Percentiles rank a stretch among this genome's conserved stretches.
phyloP scores from a whole-genome alignment of 2,888 invertebrate species.

The Eilema griseolum region DNA sequence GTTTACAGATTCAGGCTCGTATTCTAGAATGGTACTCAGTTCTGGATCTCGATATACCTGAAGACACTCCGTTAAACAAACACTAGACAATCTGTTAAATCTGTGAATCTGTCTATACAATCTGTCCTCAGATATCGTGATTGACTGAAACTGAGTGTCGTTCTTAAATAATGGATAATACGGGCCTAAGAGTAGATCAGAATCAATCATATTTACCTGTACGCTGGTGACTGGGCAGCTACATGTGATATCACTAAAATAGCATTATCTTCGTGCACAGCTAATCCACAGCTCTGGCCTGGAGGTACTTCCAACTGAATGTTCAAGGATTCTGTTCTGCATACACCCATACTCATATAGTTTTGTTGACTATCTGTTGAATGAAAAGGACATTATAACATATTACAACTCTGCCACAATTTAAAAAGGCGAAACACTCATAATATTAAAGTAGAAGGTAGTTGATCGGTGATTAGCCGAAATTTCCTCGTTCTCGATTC shows the following conservation, averaged over 20 bases:
- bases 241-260: conserved; percentile 78
- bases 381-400: not conserved
- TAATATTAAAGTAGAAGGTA: not conserved
- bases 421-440: not conserved
- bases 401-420: not conserved
- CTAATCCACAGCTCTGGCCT: conserved; percentile 78
- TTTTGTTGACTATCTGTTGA: conserved; percentile 73
- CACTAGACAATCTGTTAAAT: too few species aligned
- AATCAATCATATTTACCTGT: conserved; percentile 61
- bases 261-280: conserved; percentile 77
- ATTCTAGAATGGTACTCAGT: too few species aligned
- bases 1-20: too few species aligned
- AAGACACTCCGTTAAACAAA: too few species aligned
- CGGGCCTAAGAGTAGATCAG: not conserved
- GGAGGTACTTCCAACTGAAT: conserved; percentile 82
- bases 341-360: conserved; percentile 81
- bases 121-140: too few species aligned
- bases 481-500: too few species aligned
- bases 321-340: conserved; percentile 79
- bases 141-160: too few species aligned
- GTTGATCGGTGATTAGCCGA: too few species aligned
- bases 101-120: too few species aligned
- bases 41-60: too few species aligned
- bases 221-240: conserved; percentile 79
- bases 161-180: too few species aligned